Conservation (phyloP, 2,113 vertebrate genomes). For the Percopsis transmontana region DNA sequence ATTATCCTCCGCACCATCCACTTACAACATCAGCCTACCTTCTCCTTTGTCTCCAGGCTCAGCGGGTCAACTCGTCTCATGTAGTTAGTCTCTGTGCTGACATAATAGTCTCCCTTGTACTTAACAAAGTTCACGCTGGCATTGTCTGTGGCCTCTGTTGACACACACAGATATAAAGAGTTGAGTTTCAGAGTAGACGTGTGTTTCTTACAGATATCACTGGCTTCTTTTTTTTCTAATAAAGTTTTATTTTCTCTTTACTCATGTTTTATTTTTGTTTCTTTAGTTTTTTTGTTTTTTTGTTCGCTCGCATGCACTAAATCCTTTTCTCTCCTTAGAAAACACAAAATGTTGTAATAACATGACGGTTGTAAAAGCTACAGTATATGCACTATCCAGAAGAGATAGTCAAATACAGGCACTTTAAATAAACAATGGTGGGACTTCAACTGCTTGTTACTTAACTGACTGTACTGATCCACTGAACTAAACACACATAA, state of each 20-base stretch:
- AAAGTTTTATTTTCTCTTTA: too few relatives aligned
- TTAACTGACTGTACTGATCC: constrained; percentile 17
- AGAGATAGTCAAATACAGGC: constrained; percentile 15
- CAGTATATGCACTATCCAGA: constrained; percentile 11
- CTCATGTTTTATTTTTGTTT: background rate
- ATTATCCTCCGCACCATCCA: background rate
- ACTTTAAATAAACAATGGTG: background rate
- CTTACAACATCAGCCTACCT: constrained; percentile 73
- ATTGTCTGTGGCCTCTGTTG: constrained; percentile 87
- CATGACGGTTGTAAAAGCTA: constrained; percentile 16
- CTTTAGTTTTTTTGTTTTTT: too few relatives aligned
- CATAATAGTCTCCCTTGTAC: constrained; percentile 90
- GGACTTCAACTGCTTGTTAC: background rate
- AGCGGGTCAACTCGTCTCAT: constrained; percentile 87
- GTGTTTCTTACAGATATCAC: background rate
- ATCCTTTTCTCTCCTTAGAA: constrained; percentile 24
- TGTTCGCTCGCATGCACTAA: background rate
- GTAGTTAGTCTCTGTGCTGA: constrained; percentile 85
- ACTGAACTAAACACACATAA: background rate
- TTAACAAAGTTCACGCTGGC: constrained; percentile 85
- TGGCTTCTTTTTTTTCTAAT: background rate
- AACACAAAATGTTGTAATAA: constrained; percentile 30
- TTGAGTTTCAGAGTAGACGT: constrained; percentile 1
- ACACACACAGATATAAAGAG: constrained; percentile 48
- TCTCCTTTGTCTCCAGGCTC: constrained; percentile 86